A percentile compares a stretch with the other conserved stretches of the same genome.
Conservation (phyloP, 2,797 vertebrate genomes). For the Nyctibius grandis region DNA sequence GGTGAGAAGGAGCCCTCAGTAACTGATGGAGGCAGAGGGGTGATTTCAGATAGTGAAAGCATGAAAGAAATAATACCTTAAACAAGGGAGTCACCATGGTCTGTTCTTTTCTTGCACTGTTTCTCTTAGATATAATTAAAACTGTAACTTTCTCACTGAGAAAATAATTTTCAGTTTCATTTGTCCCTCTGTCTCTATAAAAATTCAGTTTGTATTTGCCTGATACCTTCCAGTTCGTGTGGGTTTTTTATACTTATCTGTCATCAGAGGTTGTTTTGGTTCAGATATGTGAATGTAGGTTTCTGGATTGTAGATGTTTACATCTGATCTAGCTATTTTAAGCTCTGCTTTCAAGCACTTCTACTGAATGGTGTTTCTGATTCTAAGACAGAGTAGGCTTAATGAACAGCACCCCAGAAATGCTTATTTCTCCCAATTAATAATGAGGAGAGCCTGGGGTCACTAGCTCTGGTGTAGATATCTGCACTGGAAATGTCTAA, state of each 20-base stretch:
- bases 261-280: neutral
- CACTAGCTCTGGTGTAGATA: neutral
- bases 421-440: neutral
- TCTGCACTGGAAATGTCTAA: neutral
- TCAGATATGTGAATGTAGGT: neutral
- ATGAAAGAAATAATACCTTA: neutral
- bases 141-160: neutral
- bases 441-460: neutral
- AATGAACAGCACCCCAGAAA: neutral
- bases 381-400: neutral
- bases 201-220: neutral
- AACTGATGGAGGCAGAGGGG: neutral
- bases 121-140: conserved; percentile 10
- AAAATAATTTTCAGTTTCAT: conserved; percentile 10
- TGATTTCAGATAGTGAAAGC: neutral
- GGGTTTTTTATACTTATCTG: neutral
- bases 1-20: neutral
- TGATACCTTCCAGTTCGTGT: neutral
- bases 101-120: neutral
- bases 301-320: neutral
- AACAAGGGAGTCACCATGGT: neutral
- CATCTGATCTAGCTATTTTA: neutral
- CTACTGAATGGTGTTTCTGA: neutral
- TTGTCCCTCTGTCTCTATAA: neutral
- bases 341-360: neutral